These are phyloP conservation scores for Calephelis nemesis DNA, from an alignment of 1,140 invertebrate genomes.

Conservation along the genomic window DNA sequence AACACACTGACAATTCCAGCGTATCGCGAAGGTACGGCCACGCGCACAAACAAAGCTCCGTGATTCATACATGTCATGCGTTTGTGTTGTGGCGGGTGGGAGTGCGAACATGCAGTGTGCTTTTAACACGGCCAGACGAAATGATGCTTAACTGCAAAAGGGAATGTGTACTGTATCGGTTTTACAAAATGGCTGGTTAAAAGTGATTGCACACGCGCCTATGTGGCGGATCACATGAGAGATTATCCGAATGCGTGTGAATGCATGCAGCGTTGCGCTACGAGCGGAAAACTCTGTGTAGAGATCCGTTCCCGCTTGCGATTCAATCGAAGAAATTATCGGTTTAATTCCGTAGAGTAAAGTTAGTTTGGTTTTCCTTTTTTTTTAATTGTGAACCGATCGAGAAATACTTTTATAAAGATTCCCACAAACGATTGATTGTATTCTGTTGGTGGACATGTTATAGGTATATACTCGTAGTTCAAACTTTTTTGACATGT, in stretches of 20 bases:
- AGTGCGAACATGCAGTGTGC: constrained; percentile 77
- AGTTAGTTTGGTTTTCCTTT: neutral
- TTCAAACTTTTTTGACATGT: too few species aligned
- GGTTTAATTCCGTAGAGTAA: constrained; percentile 18
- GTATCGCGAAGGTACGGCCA: constrained; percentile 61
- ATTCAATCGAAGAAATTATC: constrained; percentile 46
- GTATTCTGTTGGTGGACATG: too few species aligned
- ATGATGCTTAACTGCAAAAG: constrained; percentile 69
- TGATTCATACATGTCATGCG: constrained; percentile 67
- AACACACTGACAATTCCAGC: constrained; percentile 72
- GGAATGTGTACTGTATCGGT: constrained; percentile 64
- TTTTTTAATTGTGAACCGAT: neutral
- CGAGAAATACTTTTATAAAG: too few species aligned
- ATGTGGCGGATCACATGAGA: constrained; percentile 72
- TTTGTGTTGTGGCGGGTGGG: constrained; percentile 71
- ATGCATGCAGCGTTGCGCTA: constrained; percentile 63
- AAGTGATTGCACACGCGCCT: constrained; percentile 57
- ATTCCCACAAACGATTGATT: too few species aligned
- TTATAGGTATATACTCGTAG: too few species aligned
- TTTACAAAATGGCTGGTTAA: constrained; percentile 73
- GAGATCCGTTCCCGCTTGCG: constrained; percentile 53
- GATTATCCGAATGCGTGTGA: constrained; percentile 76
- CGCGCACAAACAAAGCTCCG: constrained; percentile 52
- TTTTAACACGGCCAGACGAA: constrained; percentile 75
- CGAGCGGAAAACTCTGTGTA: constrained; percentile 70